Conservation (phyloP, 2,797 vertebrate species). For the Syncerus caffer region DNA sequence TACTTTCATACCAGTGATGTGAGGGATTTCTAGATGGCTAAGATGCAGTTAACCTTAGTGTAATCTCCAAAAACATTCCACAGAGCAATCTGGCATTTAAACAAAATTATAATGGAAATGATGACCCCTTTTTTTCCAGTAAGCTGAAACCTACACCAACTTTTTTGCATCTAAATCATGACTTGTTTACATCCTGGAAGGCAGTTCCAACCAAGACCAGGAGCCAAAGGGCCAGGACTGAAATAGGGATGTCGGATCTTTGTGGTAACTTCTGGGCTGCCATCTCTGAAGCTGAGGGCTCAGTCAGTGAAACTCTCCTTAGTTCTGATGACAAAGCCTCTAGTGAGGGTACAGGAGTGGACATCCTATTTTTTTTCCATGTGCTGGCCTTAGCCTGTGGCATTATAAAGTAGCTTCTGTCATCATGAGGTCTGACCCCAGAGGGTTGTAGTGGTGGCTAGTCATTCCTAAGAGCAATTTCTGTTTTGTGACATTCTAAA, state of each 20-base stretch:
- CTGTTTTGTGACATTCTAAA: not conserved
- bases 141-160: slow-evolving; percentile 9
- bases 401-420: not conserved
- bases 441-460: not conserved
- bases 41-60: not conserved
- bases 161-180: not conserved
- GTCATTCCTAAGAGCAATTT: slow-evolving; percentile 32
- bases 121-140: slow-evolving; percentile 16
- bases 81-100: not conserved
- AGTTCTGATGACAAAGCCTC: not conserved
- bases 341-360: not conserved
- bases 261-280: not conserved
- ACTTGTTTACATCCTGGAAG: not conserved
- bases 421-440: not conserved
- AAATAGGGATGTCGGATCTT: not conserved
- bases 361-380: not conserved
- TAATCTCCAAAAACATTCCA: not conserved
- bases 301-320: not conserved
- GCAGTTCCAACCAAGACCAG: not conserved
- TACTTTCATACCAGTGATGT: not conserved
- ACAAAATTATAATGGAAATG: not conserved
- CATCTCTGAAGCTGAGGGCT: not conserved
- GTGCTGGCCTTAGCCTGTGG: not conserved
- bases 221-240: not conserved
- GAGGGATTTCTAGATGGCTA: not conserved